Conservation (phyloP, 2,797 vertebrate species). For the Hydrocynus forskahlii region DNA sequence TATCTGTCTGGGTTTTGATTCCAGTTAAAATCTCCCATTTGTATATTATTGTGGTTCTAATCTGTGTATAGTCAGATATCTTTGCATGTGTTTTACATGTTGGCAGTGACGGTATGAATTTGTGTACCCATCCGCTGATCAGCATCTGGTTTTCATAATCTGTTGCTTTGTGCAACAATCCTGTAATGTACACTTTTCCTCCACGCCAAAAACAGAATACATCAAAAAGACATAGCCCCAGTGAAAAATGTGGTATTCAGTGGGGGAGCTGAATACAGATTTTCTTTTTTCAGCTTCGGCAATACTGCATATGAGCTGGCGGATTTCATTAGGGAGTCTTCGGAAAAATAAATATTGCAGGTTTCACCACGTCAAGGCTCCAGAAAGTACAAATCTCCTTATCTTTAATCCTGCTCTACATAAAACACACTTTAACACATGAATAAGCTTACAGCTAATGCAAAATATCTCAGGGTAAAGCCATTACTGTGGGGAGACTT, state of each 20-base stretch:
- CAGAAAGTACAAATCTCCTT: slow-evolving; percentile 56
- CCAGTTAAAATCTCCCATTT: neutral
- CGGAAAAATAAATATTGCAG: slow-evolving; percentile 43
- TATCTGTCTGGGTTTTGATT: neutral
- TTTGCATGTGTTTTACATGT: neutral
- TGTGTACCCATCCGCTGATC: neutral
- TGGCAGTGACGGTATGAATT: neutral
- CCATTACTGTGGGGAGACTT: slow-evolving; percentile 29
- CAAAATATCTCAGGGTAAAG: slow-evolving; percentile 37
- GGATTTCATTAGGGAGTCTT: slow-evolving; percentile 44
- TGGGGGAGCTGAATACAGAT: slow-evolving; percentile 18
- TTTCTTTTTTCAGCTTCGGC: slow-evolving; percentile 18
- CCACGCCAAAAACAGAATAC: slow-evolving; percentile 37
- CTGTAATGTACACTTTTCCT: slow-evolving; percentile 29
- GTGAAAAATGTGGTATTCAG: slow-evolving; percentile 29
- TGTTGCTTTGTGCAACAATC: neutral
- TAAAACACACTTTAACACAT: slow-evolving; percentile 61
- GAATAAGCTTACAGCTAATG: slow-evolving; percentile 44
- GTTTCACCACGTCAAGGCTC: slow-evolving; percentile 38
- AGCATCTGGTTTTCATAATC: neutral
- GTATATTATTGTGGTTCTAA: neutral
- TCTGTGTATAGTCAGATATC: neutral
- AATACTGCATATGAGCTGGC: slow-evolving; percentile 27
- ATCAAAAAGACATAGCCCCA: slow-evolving; percentile 41
- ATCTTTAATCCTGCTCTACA: slow-evolving; percentile 62